Conservation (phyloP, 1,140 invertebrate genomes). For the Pseudobourletiella spinata region DNA sequence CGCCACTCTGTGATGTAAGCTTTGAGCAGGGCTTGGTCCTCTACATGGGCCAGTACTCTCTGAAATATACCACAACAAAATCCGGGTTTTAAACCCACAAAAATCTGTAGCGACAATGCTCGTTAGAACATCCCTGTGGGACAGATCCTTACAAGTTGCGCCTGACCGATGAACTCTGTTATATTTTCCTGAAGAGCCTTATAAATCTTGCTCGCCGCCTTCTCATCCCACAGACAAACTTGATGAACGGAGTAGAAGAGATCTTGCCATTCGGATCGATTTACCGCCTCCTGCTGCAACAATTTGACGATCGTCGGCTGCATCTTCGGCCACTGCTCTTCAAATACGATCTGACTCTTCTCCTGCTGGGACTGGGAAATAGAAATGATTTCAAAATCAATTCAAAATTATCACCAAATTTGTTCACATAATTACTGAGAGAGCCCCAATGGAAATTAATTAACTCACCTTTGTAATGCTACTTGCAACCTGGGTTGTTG, state of each 20-base stretch:
- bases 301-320: constrained; percentile 84
- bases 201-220: constrained; percentile 77
- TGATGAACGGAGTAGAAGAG: constrained; percentile 90
- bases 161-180: constrained; percentile 87
- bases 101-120: no score
- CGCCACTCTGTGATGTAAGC: constrained; percentile 95
- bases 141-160: constrained; percentile 65
- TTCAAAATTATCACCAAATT: background rate
- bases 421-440: no score
- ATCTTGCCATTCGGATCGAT: constrained; percentile 93
- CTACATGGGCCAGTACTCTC: constrained; percentile 77
- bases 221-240: constrained; percentile 94
- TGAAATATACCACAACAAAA: constrained; percentile 41
- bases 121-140: no score
- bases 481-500: no score
- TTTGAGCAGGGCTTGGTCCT: constrained; percentile 88
- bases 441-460: no score
- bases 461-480: no score
- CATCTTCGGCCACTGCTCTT: constrained; percentile 93
- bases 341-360: constrained; percentile 58
- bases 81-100: no score
- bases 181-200: constrained; percentile 86
- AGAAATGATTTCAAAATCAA: background rate
- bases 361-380: constrained; percentile 20
- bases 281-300: constrained; percentile 83